A percentile compares a stretch with the other conserved stretches of the same genome.
These are phyloP conservation scores for Eupsittula cactorum DNA, from an alignment of 2,113 vertebrate species.

Conservation along the genomic window DNA sequence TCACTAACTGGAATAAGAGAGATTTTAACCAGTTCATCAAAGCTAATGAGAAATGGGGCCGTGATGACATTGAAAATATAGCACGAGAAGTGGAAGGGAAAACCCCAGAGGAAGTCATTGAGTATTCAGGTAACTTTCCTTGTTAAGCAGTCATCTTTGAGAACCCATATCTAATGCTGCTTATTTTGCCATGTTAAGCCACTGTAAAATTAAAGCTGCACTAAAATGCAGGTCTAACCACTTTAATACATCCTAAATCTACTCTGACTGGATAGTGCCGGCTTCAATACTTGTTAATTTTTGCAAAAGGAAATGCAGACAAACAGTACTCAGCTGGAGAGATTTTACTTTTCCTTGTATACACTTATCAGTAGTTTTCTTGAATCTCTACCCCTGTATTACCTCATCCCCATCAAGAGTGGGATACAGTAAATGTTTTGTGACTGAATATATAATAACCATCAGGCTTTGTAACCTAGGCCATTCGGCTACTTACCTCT, in stretches of 20 bases:
- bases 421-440: background rate
- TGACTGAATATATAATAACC: background rate
- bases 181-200: background rate
- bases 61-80: conserved; percentile 98
- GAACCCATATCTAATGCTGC: background rate
- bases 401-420: background rate
- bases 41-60: conserved; percentile 98
- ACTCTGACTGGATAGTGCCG: background rate
- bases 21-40: conserved; percentile 99
- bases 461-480: background rate
- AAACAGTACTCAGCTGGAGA: background rate
- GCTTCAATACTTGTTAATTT: background rate
- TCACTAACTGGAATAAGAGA: conserved; percentile 99
- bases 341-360: background rate
- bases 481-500: background rate
- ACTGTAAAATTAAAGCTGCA: background rate
- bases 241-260: background rate
- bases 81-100: conserved; percentile 97
- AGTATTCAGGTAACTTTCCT: conserved; percentile 90
- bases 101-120: conserved; percentile 97
- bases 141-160: background rate
- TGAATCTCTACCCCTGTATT: background rate
- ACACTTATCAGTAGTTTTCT: background rate
- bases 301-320: background rate
- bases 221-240: background rate